Conservation (phyloP, 2,113 vertebrate species). For the Macquaria australasica region DNA sequence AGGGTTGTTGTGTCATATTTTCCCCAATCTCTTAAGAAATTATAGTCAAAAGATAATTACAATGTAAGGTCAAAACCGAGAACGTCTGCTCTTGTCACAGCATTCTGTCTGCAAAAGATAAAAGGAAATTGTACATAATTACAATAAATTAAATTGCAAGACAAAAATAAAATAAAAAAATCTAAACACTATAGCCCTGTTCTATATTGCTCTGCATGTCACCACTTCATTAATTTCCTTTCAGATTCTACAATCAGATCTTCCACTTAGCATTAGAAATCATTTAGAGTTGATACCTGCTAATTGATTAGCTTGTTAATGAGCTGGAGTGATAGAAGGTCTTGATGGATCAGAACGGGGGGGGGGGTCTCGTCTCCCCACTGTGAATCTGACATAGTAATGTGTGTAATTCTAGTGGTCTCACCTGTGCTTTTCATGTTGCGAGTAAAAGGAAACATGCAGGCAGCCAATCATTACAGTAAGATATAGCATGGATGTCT, state of each 20-base stretch:
- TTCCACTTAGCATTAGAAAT: slow-evolving; percentile 30
- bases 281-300: slow-evolving; percentile 36
- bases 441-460: not conserved
- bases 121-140: not conserved
- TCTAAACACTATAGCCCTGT: not conserved
- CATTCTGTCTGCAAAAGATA: not conserved
- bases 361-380: not conserved
- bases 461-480: slow-evolving; percentile 4
- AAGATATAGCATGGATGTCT: slow-evolving; percentile 5
- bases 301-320: slow-evolving; percentile 61
- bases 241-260: slow-evolving; percentile 26
- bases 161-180: not conserved
- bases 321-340: slow-evolving; percentile 32
- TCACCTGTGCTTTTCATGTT: slow-evolving; percentile 11
- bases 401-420: not conserved
- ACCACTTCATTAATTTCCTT: slow-evolving; percentile 29
- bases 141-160: not conserved
- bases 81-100: not conserved
- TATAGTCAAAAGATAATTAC: not conserved
- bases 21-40: not conserved
- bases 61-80: not conserved
- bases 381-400: not conserved
- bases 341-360: not conserved
- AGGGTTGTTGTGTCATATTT: not conserved
- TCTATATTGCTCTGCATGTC: not conserved